Evolutionary conservation across 2,888 invertebrate genomes (phyloP), one percentile per base, ranked within the genome.

Genomic region (Morpho helenor): DNA sequence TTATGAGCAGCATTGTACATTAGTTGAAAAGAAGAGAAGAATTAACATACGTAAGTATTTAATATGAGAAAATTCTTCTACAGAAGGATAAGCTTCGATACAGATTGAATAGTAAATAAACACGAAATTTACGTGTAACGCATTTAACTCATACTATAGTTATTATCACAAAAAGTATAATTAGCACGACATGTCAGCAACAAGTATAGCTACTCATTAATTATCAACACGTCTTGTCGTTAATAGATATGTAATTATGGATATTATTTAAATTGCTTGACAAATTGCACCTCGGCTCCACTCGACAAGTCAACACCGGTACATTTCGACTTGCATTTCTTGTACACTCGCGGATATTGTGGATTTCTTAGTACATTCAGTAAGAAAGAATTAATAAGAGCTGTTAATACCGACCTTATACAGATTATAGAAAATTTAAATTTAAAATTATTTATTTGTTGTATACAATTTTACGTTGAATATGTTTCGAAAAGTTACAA

Each of bases 181-280:
- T 48, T 47, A 48, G 53, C 44, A 49, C 31, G 49, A 39, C 49
- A 49, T 51, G 61, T 52, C 57, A 53, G 49, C 57, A 55, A 60
- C 62, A 56, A 53, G 59, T 46, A 59, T 75, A 59, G 53, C 76
- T 76, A 77, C 77, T 84, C 82, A 86, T 88, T 87, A 88, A 82
- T 74, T 79, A 88, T 88, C 86, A 86, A 85, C 86, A 87, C 82
- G 83, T 82, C 79, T 78, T 78, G 72, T 74, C 81, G 84, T 84
- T 87, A 87, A 88, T 88, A 87, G 87, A 88, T 87, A 87, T 84
- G 82, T 87, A 86, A 87, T 87, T 80, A 88, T 85, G 83, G 80
- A 81, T 82, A 89, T 88, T 89, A 89, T 88, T 87, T 82, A 89
- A 89, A 88, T 89, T 87, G 87, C 84, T 72, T 82, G 87, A 87